These are phyloP conservation scores for Pluvianellus socialis DNA, from an alignment of 2,113 vertebrate genomes.

Conservation along the genomic window DNA sequence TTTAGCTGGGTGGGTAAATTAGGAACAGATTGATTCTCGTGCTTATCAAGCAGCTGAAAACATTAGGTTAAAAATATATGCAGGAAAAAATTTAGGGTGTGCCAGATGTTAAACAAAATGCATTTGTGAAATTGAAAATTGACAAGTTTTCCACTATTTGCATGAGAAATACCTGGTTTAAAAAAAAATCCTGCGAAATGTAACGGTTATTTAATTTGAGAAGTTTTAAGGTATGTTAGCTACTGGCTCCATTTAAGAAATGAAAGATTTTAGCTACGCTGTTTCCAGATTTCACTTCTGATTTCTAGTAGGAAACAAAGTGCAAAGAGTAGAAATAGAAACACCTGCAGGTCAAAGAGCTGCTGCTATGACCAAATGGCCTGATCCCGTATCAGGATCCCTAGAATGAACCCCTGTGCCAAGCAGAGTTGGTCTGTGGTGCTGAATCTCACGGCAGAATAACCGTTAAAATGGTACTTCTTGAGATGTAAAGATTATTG, in stretches of 20 bases:
- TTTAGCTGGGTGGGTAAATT: background rate
- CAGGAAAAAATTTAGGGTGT: background rate
- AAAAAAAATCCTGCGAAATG: background rate
- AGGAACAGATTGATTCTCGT: background rate
- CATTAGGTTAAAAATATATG: background rate
- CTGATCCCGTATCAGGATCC: background rate
- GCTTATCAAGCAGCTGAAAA: background rate
- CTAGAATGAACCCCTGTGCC: background rate
- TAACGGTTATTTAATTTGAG: background rate
- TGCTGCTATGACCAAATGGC: background rate
- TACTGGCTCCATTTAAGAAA: background rate
- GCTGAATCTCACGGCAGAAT: background rate
- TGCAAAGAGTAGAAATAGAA: background rate
- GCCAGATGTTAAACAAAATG: background rate
- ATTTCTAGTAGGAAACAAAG: background rate
- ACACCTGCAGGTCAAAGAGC: background rate
- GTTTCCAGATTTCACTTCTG: background rate
- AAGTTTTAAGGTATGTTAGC: background rate
- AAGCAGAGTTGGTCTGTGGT: background rate
- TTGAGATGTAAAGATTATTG: background rate
- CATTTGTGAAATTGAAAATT: background rate
- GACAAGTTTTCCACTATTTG: background rate
- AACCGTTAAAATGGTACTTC: background rate
- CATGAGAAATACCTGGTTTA: background rate
- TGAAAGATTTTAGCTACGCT: background rate